These are phyloP conservation scores for Heliconius hortense DNA, from an alignment of 2,888 invertebrate genomes.

Conservation along the genomic window DNA sequence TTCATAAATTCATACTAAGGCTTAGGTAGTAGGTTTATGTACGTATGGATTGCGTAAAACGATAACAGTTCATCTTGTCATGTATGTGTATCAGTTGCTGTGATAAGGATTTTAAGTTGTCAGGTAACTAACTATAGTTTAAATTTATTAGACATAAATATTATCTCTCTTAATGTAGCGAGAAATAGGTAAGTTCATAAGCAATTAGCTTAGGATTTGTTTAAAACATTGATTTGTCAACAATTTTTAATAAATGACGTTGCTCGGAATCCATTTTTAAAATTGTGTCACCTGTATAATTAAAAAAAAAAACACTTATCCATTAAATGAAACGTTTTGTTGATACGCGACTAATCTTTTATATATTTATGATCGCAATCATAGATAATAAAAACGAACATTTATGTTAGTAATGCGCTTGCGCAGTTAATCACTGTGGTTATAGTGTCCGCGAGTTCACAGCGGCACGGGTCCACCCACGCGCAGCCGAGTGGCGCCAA, in stretches of 20 bases:
- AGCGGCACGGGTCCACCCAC: constrained; percentile 41
- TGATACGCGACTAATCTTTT: constrained; percentile 14
- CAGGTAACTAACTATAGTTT: neutral
- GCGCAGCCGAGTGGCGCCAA: constrained; percentile 37
- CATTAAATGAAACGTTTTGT: constrained; percentile 17
- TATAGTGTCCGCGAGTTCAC: constrained; percentile 45
- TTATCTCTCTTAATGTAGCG: neutral
- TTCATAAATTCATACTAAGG: constrained; percentile 7
- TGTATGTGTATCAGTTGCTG: neutral
- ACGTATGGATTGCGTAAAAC: neutral
- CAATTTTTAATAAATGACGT: no score
- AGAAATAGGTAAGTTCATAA: neutral
- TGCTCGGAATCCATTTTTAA: no score
- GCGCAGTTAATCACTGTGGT: constrained; percentile 60
- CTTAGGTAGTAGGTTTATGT: neutral
- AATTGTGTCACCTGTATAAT: neutral
- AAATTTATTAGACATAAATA: neutral
- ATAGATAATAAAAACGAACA: constrained; percentile 28
- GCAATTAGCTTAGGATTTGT: neutral
- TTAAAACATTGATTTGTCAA: neutral
- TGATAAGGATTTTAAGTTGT: constrained; percentile 3
- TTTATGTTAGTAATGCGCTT: constrained; percentile 30
- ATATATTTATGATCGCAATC: constrained; percentile 23
- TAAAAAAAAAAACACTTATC: neutral
- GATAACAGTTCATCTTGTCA: neutral